Evolutionary conservation across 2,888 invertebrate species (phyloP).

Genomic region (Habroteleia sp.): DNA sequence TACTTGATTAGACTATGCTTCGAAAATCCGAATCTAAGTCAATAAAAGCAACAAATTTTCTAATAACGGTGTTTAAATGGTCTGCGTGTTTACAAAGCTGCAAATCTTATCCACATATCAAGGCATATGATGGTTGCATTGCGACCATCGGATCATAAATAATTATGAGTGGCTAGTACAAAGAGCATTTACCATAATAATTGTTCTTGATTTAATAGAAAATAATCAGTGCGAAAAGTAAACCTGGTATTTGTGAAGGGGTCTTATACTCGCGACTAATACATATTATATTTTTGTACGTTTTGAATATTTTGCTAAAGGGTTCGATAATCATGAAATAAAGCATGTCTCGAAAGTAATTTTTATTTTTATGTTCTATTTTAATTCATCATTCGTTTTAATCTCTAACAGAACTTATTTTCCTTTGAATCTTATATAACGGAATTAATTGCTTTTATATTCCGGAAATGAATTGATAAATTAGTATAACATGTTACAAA

Average conservation of each 20-base stretch:
- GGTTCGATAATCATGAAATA: conserved; percentile 1
- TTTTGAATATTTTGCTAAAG: conserved; percentile 20
- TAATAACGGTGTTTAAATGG: conserved; percentile 5
- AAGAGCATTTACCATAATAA: neutral
- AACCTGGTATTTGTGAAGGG: too few relatives aligned
- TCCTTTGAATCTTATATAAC: too few relatives aligned
- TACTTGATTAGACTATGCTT: neutral
- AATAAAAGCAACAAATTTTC: conserved; percentile 14
- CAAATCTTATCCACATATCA: conserved; percentile 45
- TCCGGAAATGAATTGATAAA: too few relatives aligned
- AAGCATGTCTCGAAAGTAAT: neutral
- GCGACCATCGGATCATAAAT: neutral
- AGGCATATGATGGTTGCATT: conserved; percentile 33
- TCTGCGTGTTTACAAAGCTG: conserved; percentile 2
- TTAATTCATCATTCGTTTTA: too few relatives aligned
- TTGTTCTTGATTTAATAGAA: too few relatives aligned
- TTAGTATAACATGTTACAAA: too few relatives aligned
- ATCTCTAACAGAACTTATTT: too few relatives aligned
- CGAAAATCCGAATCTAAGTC: conserved; percentile 8
- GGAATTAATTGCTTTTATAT: too few relatives aligned
- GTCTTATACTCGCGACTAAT: too few relatives aligned
- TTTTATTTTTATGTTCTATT: too few relatives aligned
- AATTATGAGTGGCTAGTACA: neutral
- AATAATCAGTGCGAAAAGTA: too few relatives aligned
- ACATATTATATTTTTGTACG: too few relatives aligned